Base-by-base conservation (phyloP, 2,113 vertebrate species). In the Podilymbus podiceps region DNA sequence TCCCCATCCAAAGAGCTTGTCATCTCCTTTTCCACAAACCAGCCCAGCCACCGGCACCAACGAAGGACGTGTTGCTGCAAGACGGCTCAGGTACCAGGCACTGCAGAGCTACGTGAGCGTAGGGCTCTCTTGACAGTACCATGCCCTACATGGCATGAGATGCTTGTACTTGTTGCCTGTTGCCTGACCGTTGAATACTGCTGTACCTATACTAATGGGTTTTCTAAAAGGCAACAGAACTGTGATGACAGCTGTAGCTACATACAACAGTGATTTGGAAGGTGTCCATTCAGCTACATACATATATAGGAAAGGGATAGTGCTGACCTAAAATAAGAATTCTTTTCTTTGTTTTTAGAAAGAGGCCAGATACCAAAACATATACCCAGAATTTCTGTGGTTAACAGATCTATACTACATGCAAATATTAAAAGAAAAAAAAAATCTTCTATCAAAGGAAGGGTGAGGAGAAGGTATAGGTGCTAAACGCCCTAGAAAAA, bases 21-120 rank as follows among this genome's bases (percentile, higher is more conserved):
- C 21, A 52, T 31, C 28, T 64, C 38, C 38, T 59, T 59, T 76
- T 44, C 78, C n/a, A 28, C 38, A 68, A 63, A 47, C 13, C 59
- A 91, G 47, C 25, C 53, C 27, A 35, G 44, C 15, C 30, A 9
- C 20, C 12, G 19, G 27, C 67, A 47, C 30, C 59, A 63, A 9
- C 0, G 0, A 53, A 49, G 23, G 27, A 38, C 5, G 6, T 1
- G 10, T 53, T 1, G 2, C 55, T 83, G 1, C 20, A 47, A 73
- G 35, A 56, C 3, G 47, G 16, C 33, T 35, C 1, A 0, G 66
- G 28, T 68, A 68, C 25, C 44, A 74, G 55, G 9, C 30, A 38
- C 10, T 1, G 10, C 5, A 44, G 19, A 49, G 49, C 44, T 47
- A 22, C 2, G 1, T 2, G 1, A 52, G 38, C 11, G 22, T 0